Evolutionary conservation across 2,113 vertebrate genomes (phyloP), one percentile per base, ranked within the genome.

Genomic region (Rhegmatorhina hoffmannsi): DNA sequence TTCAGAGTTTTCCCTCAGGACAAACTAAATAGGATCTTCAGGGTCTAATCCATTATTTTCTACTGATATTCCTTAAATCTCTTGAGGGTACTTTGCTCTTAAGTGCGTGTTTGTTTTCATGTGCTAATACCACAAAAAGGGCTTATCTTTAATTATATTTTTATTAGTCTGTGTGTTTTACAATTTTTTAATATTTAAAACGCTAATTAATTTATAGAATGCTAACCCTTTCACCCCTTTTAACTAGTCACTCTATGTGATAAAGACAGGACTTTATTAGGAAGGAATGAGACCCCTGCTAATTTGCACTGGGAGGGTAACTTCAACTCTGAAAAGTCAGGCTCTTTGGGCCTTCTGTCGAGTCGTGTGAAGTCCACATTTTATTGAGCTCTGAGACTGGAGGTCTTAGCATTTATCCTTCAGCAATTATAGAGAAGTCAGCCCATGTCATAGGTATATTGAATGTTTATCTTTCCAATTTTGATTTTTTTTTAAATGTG

Each of bases 21-120:
- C 52, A 96, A 87, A 74, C 33, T 66, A 40, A 83, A 56, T 76
- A 84, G 72, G 46, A 64, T 94, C 66, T 92, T 94, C 75, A 82
- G 56, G 24, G 24, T 82, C 80, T 87, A 86, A 89, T 86, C 49
- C 34, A 34, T 87, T 86, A 55, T 81, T 79, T 95, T 86, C 38
- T 66, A 43, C n/a, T 88, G 76, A 36, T 94, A 67, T 47, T 78
- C 53, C 94, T 92, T 87, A 80, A 91, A 72, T 84, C 28, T 70
- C 31, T 90, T 67, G 58, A 67, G 16, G 10, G 9, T 55, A 75
- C 31, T 84, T 81, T 86, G 23, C 52, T 92, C 34, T 90, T 89
- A 80, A 90, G 34, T 74, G 4, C 25, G 5, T 90, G 24, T 67
- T 94, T 95, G 8, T 84, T 95, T 95, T 93, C 21, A 40, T 89